Conservation (phyloP, 2,888 invertebrate species). For the Volucella inflata region DNA sequence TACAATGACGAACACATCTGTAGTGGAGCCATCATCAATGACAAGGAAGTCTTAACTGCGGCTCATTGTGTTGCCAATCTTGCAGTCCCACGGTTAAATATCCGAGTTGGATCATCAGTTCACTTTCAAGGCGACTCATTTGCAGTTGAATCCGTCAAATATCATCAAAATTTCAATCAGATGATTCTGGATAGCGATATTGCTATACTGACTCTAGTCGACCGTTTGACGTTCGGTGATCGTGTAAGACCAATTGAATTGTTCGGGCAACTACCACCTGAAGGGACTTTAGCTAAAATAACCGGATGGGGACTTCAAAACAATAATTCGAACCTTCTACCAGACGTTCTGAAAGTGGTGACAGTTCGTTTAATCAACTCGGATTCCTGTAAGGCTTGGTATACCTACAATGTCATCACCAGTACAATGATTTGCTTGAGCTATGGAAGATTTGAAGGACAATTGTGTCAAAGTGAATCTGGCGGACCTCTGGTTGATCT, state of each 20-base stretch:
- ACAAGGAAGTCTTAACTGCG: constrained; percentile 35
- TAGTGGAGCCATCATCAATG: constrained; percentile 45
- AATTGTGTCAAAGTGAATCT: constrained; percentile 35
- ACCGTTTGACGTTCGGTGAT: constrained; percentile 4
- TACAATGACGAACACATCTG: constrained; percentile 46
- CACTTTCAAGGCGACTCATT: constrained; percentile 33
- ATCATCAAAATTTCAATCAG: constrained; percentile 35
- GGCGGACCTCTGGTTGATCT: constrained; percentile 56
- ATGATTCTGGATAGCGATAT: constrained; percentile 40
- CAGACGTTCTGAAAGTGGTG: constrained; percentile 14
- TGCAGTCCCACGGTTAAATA: background rate
- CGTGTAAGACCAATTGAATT: constrained; percentile 42
- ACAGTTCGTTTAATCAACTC: constrained; percentile 22
- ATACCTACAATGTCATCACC: constrained; percentile 7
- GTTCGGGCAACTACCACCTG: background rate
- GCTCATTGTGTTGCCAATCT: constrained; percentile 43
- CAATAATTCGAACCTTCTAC: background rate
- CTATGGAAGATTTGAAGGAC: constrained; percentile 1
- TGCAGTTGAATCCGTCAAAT: background rate
- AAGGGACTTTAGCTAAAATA: constrained; percentile 24
- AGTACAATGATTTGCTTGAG: constrained; percentile 35
- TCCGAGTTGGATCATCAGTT: constrained; percentile 34
- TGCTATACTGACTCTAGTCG: constrained; percentile 35
- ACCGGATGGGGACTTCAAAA: constrained; percentile 44
- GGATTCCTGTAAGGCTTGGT: constrained; percentile 14